phyloP scores from a whole-genome alignment of 1,140 invertebrate species.

The Branchinecta lindahli region DNA sequence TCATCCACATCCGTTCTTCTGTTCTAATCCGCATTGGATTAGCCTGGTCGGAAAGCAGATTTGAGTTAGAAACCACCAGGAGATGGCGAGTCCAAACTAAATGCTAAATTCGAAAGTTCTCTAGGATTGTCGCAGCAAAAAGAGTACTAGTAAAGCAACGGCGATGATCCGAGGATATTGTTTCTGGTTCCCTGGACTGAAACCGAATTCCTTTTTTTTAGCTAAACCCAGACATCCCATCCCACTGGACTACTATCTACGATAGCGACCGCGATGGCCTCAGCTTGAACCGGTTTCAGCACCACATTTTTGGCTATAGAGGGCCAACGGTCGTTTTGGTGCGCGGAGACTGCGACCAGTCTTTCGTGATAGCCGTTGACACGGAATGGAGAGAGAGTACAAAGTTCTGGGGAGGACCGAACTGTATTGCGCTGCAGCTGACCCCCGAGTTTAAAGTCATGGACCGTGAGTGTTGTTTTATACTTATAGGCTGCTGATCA shows the following conservation, averaged over 20 bases:
- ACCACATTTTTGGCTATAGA: conserved; percentile 68
- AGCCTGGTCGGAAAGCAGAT: too few relatives aligned
- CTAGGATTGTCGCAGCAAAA: too few relatives aligned
- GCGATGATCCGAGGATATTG: too few relatives aligned
- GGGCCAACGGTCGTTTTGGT: conserved; percentile 66
- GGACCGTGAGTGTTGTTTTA: conserved; percentile 32
- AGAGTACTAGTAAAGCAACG: too few relatives aligned
- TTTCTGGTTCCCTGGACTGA: too few relatives aligned
- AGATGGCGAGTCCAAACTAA: too few relatives aligned
- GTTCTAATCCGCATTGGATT: too few relatives aligned
- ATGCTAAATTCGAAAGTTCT: too few relatives aligned
- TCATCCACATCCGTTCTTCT: too few relatives aligned
- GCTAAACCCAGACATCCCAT: conserved; percentile 37
- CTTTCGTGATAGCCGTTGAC: conserved; percentile 60
- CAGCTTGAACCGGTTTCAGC: conserved; percentile 68
- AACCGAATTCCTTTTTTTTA: conserved; percentile 20
- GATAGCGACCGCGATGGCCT: conserved; percentile 64
- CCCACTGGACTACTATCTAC: conserved; percentile 71
- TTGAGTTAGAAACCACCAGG: too few relatives aligned
- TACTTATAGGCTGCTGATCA: neutral
- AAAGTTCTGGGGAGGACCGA: conserved; percentile 61
- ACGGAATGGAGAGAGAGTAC: conserved; percentile 70
- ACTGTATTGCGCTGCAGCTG: conserved; percentile 58
- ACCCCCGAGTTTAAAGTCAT: conserved; percentile 49
- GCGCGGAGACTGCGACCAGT: conserved; percentile 44